Base-by-base conservation (phyloP, 2,888 invertebrate genomes). In the Harpalus rufipes region DNA sequence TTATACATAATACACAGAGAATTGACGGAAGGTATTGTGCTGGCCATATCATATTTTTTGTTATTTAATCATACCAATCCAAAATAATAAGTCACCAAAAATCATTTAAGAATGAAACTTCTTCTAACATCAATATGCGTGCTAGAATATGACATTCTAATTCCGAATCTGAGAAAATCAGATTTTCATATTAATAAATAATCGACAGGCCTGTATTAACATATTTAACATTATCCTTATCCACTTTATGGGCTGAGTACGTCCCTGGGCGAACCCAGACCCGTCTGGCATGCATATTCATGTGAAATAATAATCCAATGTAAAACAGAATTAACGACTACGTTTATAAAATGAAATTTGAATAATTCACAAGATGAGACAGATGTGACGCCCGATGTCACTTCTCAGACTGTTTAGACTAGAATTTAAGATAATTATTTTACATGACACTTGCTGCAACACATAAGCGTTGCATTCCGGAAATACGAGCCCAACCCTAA, bases 341-440 rank as follows among this genome's bases (percentile, higher is more conserved):
- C 58, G 14, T 79, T 79, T 79, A 79, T 79, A 59, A 79, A 79
- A 79, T 56, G 56, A 51, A 59, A 79, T 79, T 79, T 79, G 56
- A 79, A 79, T 79, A 32, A 79, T 79, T 79, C 59, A 79, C 14
- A n/a, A 59, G 16, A 21, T 7, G 79, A 59, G 58, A 79, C 16
- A 79, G 59, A 79, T 59, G 58, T 16, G 1, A 18, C 58, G 7
- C 14, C 72, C 61, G 6, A 6, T 61, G 21, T 21, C 16, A 51
- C 44, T 51, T 51, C 12, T 8, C 44, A 51, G 12, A 12, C 25
- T 63, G 63, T 63, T 63, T 21, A 25, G 18, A 63, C 25, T 63
- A 63, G 8, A 18, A 25, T 63, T 63, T 63, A 51, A 51, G 44
- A 51, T 10, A 51, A 51, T 51, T 51, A 51, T 51, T 51, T 51